Evolutionary conservation across 2,888 invertebrate species (phyloP).

Genomic region (Petrophora chlorosata): DNA sequence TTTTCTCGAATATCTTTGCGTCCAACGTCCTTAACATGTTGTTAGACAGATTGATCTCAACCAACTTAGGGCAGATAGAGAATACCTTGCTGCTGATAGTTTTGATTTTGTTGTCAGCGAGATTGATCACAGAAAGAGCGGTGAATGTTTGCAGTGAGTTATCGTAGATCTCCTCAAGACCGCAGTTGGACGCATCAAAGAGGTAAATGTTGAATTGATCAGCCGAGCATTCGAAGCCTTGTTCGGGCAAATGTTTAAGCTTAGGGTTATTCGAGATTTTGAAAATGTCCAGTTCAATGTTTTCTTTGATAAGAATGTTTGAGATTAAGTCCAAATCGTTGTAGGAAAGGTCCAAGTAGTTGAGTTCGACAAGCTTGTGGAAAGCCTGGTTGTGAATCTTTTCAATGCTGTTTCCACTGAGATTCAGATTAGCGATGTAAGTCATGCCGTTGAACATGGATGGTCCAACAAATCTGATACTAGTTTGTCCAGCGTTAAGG

Average conservation of each 20-base stretch:
- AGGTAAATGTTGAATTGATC: constrained; percentile 86
- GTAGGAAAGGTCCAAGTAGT: constrained; percentile 88
- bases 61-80: constrained; percentile 81
- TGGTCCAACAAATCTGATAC: constrained; percentile 86
- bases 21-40: constrained; percentile 86
- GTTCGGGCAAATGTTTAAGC: constrained; percentile 86
- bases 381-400: constrained; percentile 88
- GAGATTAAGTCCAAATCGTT: constrained; percentile 88
- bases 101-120: constrained; percentile 87
- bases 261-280: constrained; percentile 88
- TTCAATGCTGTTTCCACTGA: constrained; percentile 87
- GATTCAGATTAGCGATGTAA: constrained; percentile 85
- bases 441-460: constrained; percentile 86
- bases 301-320: constrained; percentile 87
- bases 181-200: constrained; percentile 90
- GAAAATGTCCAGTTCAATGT: constrained; percentile 87
- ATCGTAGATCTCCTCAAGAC: constrained; percentile 84
- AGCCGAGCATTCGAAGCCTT: constrained; percentile 86
- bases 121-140: constrained; percentile 85
- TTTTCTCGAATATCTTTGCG: constrained; percentile 86
- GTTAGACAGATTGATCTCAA: constrained; percentile 88
- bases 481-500: constrained; percentile 87
- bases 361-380: constrained; percentile 85
- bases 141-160: constrained; percentile 89
- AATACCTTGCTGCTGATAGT: constrained; percentile 83